Evolutionary conservation across 1,140 invertebrate genomes (phyloP), one percentile per base, ranked within the genome.

Genomic region (Hypsibius dujardini): DNA sequence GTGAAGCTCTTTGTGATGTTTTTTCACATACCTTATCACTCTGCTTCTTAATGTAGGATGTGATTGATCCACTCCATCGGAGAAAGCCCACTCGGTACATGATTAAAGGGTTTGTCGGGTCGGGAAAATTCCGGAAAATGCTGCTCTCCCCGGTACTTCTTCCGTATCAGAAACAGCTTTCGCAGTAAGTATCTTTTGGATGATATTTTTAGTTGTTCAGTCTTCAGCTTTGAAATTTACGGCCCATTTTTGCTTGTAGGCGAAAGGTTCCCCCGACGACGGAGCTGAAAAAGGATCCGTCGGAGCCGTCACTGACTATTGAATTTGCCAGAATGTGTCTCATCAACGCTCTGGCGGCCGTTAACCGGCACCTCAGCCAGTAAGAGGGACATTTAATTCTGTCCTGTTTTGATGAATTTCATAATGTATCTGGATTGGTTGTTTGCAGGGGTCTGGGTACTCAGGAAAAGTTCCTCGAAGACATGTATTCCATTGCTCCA

Each of bases 261-360:
- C 47, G 2, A 71, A 56, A 59, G 70, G 70, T 46, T 46, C 3
- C 47, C 28, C 28, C 71, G 46, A 1, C 59, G 50, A 2, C 47
- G 59, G 28, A 46, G 46, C 3, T 71, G 71, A 67, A 40, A 40
- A 73, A 72, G 62, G 50, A 45, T 14, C 73, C 76, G 47, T 76
- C 88, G 1, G 88, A 92, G 72, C 90, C 90, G 67, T 86, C 88
- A 59, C 83, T 90, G 1, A 90, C 88, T n/a, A 79, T 95, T 67
- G 89, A 93, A 79, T 95, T 95, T 83, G 90, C 87, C 12, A 85
- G 86, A 12, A 77, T 94, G 2, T 95, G 91, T 79, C 77, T 95
- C 60, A 85, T 87, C 74, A 95, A 94, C 82, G 90, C 91, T 15
- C 79, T 89, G 45, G 70, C 74, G 1, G 71, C 79, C 46, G 70